Conservation (phyloP, 1,140 invertebrate genomes). For the Coenobita brevimanus region DNA sequence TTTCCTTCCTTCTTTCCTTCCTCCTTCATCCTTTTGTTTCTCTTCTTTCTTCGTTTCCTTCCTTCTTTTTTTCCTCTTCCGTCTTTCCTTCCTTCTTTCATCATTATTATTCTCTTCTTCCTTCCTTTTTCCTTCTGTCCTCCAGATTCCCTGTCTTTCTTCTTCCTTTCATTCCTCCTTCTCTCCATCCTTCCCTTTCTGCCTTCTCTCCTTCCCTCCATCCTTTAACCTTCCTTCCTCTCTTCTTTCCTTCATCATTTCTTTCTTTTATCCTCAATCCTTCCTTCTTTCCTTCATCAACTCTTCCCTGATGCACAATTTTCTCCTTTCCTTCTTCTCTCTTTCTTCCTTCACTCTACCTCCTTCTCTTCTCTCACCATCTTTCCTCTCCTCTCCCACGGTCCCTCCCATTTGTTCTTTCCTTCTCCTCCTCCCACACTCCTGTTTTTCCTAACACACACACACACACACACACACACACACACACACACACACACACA, state of each 20-base stretch:
- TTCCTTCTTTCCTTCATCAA: no score
- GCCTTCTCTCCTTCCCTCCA: background rate
- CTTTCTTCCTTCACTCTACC: background rate
- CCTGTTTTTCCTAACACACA: no score
- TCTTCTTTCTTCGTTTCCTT: no score
- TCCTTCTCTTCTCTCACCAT: background rate
- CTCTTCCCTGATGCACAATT: background rate
- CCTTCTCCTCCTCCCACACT: background rate
- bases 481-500: conserved; percentile 11
- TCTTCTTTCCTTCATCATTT: background rate
- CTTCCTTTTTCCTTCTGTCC: background rate
- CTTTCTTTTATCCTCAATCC: no score
- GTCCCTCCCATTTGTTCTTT: background rate
- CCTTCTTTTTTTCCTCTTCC: no score
- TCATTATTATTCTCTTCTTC: background rate
- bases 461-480: no score
- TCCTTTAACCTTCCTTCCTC: background rate
- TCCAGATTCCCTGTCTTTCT: no score
- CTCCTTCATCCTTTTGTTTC: background rate
- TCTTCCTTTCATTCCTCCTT: background rate
- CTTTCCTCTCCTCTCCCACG: background rate
- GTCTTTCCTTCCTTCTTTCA: background rate
- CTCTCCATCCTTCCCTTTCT: background rate
- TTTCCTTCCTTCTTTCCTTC: background rate
- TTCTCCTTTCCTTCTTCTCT: background rate